Evolutionary conservation across 1,140 invertebrate genomes (phyloP).

Genomic region (Sesamia nonagrioides): DNA sequence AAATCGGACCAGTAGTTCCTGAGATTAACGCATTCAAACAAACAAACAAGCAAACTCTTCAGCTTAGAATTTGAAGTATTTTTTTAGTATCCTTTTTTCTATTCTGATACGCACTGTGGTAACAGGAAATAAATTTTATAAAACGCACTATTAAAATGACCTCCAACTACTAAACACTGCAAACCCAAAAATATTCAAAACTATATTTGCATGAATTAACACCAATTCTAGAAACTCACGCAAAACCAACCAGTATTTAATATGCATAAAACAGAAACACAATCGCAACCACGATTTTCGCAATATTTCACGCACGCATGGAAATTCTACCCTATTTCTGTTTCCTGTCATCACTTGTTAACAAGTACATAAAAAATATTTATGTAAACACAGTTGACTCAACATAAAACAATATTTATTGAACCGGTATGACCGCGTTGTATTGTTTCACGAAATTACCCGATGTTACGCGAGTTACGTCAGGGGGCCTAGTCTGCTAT

Average conservation of each 20-base stretch:
- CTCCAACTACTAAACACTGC: background rate
- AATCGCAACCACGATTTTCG: background rate
- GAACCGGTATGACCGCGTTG: slow-evolving; percentile 5
- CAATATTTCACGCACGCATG: slow-evolving; percentile 10
- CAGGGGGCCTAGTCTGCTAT: too few relatives aligned
- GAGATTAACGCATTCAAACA: too few relatives aligned
- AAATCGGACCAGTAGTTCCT: too few relatives aligned
- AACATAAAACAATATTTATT: slow-evolving; percentile 12
- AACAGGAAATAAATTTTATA: background rate
- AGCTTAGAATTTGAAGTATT: too few relatives aligned
- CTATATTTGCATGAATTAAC: background rate
- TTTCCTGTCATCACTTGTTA: background rate
- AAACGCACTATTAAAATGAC: background rate
- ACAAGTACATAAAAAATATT: slow-evolving; percentile 2
- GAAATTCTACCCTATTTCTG: background rate
- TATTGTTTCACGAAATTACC: slow-evolving; percentile 10
- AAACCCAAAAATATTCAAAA: background rate
- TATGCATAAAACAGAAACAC: slow-evolving; percentile 1
- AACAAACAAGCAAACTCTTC: too few relatives aligned
- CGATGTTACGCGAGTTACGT: slow-evolving; percentile 34
- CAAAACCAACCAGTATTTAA: background rate
- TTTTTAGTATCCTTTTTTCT: too few relatives aligned
- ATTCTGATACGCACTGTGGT: too few relatives aligned
- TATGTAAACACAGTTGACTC: slow-evolving; percentile 18
- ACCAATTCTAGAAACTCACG: background rate